Conservation (phyloP, 2,113 vertebrate species). For the Phaethon lepturus region DNA sequence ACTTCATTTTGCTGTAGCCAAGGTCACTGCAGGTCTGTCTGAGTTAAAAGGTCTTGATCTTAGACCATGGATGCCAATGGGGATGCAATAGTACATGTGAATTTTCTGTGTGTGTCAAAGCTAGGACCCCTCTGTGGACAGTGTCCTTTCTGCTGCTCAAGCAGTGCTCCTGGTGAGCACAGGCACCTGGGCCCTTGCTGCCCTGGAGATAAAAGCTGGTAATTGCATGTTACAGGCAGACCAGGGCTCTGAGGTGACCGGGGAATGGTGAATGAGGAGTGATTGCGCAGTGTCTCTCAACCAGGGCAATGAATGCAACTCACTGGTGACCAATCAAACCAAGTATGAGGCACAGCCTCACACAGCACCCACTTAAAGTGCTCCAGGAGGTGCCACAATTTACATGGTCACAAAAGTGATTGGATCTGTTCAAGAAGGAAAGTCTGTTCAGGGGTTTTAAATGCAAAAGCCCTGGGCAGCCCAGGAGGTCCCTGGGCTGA, state of each 20-base stretch:
- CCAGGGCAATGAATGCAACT: background rate
- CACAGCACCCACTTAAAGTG: accelerated
- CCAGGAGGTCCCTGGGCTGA: background rate
- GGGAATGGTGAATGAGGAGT: background rate
- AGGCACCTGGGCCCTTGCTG: background rate
- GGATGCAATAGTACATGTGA: background rate
- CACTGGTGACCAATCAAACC: background rate
- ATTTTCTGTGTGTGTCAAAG: background rate
- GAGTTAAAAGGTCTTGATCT: background rate
- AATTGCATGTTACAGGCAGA: background rate
- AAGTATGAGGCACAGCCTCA: background rate
- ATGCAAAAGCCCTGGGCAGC: background rate
- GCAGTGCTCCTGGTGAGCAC: background rate
- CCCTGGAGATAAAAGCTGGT: background rate
- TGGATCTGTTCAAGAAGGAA: background rate
- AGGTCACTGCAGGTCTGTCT: background rate
- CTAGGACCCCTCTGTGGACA: background rate
- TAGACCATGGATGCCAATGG: background rate
- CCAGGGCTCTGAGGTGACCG: background rate
- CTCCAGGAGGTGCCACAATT: background rate
- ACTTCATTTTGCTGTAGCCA: background rate
- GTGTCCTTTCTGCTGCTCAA: background rate
- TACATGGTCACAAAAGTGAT: background rate
- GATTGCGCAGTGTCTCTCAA: background rate
- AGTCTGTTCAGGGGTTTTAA: background rate